phyloP scores from a whole-genome alignment of 1,140 invertebrate genomes.

The Marisa cornuarietis region DNA sequence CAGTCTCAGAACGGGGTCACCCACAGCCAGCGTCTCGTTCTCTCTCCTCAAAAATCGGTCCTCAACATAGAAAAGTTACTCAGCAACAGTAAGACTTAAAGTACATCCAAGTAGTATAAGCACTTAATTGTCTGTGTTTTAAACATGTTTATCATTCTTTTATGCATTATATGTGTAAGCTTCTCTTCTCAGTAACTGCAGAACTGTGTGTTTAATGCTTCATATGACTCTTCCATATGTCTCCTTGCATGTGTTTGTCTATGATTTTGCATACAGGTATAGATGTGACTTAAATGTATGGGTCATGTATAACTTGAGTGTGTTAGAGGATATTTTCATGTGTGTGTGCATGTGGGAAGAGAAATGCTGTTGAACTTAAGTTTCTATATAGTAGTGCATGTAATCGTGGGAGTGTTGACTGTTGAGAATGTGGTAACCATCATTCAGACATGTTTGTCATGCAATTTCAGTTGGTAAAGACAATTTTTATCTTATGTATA shows the following conservation, averaged over 20 bases:
- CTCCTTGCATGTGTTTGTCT: neutral
- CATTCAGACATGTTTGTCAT: neutral
- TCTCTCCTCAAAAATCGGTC: conserved; percentile 31
- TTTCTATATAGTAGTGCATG: neutral
- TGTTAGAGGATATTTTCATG: neutral
- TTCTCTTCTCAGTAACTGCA: too few species aligned
- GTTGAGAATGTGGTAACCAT: neutral
- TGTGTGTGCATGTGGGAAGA: neutral
- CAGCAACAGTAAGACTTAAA: conserved; percentile 55
- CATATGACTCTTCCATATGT: too few species aligned
- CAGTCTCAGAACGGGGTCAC: conserved; percentile 38
- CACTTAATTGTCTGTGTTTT: too few species aligned
- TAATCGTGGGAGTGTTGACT: neutral
- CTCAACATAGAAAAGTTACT: conserved; percentile 40
- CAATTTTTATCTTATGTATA: neutral
- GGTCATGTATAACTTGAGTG: neutral
- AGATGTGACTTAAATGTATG: neutral
- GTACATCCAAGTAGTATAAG: too few species aligned
- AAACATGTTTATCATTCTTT: too few species aligned
- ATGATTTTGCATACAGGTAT: neutral
- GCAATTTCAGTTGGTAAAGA: neutral
- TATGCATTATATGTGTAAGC: too few species aligned
- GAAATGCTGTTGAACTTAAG: neutral
- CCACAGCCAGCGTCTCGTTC: conserved; percentile 41
- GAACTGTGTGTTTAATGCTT: too few species aligned